Percentiles rank a stretch among this genome's conserved stretches.
Conservation (phyloP, 2,113 vertebrate species). For the Notarius quadriscutis region DNA sequence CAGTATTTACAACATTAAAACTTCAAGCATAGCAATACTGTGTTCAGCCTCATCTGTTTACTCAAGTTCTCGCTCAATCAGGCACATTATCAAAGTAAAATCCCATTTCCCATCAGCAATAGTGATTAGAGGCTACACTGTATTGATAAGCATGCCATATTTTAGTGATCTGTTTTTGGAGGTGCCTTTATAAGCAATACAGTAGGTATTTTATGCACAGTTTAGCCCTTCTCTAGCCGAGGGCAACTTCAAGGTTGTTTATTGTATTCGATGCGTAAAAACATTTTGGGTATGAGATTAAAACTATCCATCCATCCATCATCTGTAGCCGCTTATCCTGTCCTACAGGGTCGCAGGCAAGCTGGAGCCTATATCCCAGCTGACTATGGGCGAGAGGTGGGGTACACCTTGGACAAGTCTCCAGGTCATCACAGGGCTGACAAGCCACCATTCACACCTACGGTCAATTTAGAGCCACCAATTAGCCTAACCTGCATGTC, state of each 20-base stretch:
- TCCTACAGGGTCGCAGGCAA: too few relatives aligned
- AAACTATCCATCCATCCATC: not conserved
- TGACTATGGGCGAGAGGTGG: too few relatives aligned
- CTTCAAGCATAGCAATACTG: slow-evolving; percentile 1
- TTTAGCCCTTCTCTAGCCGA: not conserved
- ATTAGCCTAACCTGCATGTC: too few relatives aligned
- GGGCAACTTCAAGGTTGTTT: not conserved
- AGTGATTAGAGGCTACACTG: not conserved
- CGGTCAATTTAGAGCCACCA: too few relatives aligned
- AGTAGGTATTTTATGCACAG: not conserved
- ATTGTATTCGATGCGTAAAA: not conserved
- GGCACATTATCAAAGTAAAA: not conserved
- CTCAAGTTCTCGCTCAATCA: not conserved
- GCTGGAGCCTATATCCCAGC: too few relatives aligned
- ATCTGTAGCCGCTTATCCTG: too few relatives aligned
- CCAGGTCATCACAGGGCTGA: too few relatives aligned
- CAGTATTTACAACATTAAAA: not conserved
- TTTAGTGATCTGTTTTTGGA: not conserved
- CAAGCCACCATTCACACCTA: too few relatives aligned
- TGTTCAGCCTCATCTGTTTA: not conserved
- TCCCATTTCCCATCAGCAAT: not conserved
- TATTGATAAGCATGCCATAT: not conserved
- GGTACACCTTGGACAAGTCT: too few relatives aligned
- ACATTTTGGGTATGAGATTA: not conserved
- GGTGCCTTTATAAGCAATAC: not conserved